phyloP scores from a whole-genome alignment of 2,888 invertebrate species.

The Melanostoma scalare region DNA sequence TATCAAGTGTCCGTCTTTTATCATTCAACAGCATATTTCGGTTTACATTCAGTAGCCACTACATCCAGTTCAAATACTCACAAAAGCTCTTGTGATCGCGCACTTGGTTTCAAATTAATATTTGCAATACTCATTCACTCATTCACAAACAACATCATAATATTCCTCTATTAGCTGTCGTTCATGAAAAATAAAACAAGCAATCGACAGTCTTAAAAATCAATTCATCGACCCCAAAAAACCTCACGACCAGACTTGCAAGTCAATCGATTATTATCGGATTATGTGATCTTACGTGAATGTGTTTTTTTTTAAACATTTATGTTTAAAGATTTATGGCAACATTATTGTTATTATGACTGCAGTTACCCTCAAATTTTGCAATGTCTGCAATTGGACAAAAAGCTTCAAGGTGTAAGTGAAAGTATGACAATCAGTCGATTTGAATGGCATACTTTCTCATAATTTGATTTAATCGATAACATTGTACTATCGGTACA shows the following conservation, averaged over 20 bases:
- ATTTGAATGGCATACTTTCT: not conserved
- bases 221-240: conserved; percentile 1
- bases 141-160: too few relatives aligned
- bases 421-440: conserved; percentile 18
- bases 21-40: too few relatives aligned
- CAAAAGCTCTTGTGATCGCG: too few relatives aligned
- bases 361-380: conserved; percentile 41
- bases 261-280: conserved; percentile 17
- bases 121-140: too few relatives aligned
- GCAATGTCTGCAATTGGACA: conserved; percentile 3
- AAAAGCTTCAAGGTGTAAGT: conserved; percentile 15
- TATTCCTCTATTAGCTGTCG: too few relatives aligned
- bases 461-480: conserved; percentile 7
- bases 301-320: conserved; percentile 43
- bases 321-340: conserved; percentile 27
- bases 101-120: too few relatives aligned
- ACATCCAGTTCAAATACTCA: too few relatives aligned
- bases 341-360: conserved; percentile 34
- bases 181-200: not conserved
- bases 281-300: conserved; percentile 28
- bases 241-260: not conserved
- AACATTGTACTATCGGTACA: conserved; percentile 11
- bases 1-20: too few relatives aligned
- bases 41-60: too few relatives aligned
- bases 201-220: not conserved